These are phyloP conservation scores for Calcarius ornatus DNA, from an alignment of 2,113 vertebrate genomes.

Conservation along the genomic window DNA sequence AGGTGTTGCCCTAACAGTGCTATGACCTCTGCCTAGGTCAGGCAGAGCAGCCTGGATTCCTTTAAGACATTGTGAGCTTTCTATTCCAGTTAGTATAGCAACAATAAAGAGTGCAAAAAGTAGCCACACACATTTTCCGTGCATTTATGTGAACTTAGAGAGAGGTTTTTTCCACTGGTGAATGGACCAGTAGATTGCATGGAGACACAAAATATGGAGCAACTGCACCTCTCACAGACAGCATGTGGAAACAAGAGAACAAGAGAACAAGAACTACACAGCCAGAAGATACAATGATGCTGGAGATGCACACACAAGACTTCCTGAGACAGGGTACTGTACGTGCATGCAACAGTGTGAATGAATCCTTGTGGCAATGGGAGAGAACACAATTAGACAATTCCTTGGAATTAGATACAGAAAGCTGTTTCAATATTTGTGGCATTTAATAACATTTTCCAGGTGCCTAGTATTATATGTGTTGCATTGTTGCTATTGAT, in stretches of 20 bases:
- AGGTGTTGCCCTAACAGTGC: not conserved
- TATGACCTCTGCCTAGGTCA: not conserved
- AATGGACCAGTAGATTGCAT: rapidly evolving
- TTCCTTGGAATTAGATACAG: not conserved
- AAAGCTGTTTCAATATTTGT: not conserved
- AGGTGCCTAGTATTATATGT: rapidly evolving
- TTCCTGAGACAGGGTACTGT: not conserved
- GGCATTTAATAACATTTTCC: not conserved
- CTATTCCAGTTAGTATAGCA: not conserved
- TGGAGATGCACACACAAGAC: not conserved
- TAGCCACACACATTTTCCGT: not conserved
- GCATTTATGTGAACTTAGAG: not conserved
- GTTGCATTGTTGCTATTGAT: not conserved
- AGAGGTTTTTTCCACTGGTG: not conserved
- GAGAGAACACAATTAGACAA: not conserved
- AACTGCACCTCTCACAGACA: not conserved
- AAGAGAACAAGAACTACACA: rapidly evolving
- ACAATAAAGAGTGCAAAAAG: not conserved
- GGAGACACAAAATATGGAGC: not conserved
- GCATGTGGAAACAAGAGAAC: not conserved
- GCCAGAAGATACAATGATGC: rapidly evolving
- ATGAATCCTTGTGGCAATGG: not conserved
- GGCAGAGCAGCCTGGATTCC: not conserved
- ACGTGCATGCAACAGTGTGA: rapidly evolving
- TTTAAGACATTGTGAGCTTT: not conserved